Base-by-base conservation (phyloP, 2,888 invertebrate genomes). In the Caenorhabditis zanzibari region DNA sequence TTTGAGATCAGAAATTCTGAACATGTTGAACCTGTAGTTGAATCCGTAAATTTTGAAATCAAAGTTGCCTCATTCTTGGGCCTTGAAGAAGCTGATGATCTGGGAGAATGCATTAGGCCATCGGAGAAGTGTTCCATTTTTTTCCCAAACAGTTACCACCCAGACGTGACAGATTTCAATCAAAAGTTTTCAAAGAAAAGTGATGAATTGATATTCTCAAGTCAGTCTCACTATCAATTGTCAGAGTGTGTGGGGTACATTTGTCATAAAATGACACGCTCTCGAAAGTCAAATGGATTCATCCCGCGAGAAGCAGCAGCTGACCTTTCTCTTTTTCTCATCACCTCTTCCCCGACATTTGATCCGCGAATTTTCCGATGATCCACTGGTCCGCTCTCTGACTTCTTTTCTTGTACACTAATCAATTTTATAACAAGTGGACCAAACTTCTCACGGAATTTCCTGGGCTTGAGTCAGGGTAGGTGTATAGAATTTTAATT, bases 261-360 rank as follows among this genome's bases (percentile, higher is more conserved):
- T 68, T 54, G 68, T 68, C 68, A 68, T 68, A 68, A 68, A 68
- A 68, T 66, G 66, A 52, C 66, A 66, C 66, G 66, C 66, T 68
- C 24, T 52, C 22, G 32, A 35, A 54, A 52, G 68, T 54, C 68
- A 68, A 38, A 54, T 54, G 52, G 68, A 54, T 26, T 68, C 54
- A 38, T 47, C 28, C 47, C 19, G 5, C 54, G 10, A 54, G 14
- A 54, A 32, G n/a, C 41, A 58, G 58, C 72, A 72, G 72, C 72
- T 72, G 72, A 72, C 72, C 64, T 56, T 56, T 63, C 56, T 54
- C 58, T 41, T 49, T 72, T 41, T 76, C 71, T 54, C 64, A 24
- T 49, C 44, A 47, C 44, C 63, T 66, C 71, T 44, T 32, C 32
- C 38, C 72, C 64, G 64, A 64, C 32, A 61, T 75, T 16, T 81